phyloP scores from a whole-genome alignment of 2,113 vertebrate species.

The Anolis sagrei region DNA sequence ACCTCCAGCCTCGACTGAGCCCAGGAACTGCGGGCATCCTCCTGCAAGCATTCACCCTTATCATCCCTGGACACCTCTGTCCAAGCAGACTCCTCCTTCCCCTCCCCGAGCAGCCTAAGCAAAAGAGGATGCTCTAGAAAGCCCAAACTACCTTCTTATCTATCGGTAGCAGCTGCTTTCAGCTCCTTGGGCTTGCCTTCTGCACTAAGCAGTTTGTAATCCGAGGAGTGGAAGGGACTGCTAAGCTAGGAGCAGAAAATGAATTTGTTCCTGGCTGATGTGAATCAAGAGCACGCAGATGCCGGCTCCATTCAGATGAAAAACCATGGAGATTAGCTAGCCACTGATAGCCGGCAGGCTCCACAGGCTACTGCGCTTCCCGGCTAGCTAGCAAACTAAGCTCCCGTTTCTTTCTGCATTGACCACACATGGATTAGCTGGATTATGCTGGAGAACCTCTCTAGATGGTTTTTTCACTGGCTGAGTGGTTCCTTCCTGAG shows the following conservation, averaged over 20 bases:
- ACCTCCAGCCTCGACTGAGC: background rate
- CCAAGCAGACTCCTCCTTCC: conserved; percentile 8
- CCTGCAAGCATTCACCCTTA: background rate
- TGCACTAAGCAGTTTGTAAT: conserved; percentile 39
- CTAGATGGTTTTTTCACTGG: conserved; percentile 18
- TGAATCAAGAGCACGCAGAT: conserved; percentile 29
- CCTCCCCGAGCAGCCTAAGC: background rate
- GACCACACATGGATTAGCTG: conserved; percentile 28
- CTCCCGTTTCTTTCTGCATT: conserved; percentile 12
- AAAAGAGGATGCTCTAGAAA: conserved; percentile 19
- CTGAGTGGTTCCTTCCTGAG: conserved; percentile 24
- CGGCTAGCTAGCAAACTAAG: conserved; percentile 26
- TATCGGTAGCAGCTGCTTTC: conserved; percentile 27
- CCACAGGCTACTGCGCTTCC: background rate
- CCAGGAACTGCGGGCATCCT: background rate
- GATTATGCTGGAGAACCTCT: conserved; percentile 37
- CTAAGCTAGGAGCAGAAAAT: conserved; percentile 38
- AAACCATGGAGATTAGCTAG: conserved; percentile 40
- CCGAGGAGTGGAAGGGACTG: conserved; percentile 26
- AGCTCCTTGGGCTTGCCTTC: conserved; percentile 32
- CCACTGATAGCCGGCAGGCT: conserved; percentile 34
- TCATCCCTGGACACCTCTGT: background rate
- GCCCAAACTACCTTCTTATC: conserved; percentile 25
- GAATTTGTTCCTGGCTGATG: conserved; percentile 37
- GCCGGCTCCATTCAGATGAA: conserved; percentile 31